phyloP scores from a whole-genome alignment of 35 echinoderm and acorn worm genomes.

The Apostichopus japonicus region DNA sequence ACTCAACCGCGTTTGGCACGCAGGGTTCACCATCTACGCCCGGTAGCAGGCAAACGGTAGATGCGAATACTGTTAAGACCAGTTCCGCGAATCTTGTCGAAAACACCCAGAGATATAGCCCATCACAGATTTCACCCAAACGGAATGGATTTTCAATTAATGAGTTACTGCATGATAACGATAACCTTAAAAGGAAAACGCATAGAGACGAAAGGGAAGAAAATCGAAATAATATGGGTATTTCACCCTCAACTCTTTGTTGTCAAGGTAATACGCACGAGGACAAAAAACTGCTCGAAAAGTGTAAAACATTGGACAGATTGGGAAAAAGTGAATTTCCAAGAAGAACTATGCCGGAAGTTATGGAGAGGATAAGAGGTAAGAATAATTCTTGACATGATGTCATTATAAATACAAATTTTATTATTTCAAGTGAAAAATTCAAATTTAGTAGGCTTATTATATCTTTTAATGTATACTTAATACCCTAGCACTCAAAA shows the following conservation, averaged over 20 bases:
- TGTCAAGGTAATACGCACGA: background rate
- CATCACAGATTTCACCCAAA: background rate
- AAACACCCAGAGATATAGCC: background rate
- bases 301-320: conserved; percentile 31
- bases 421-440: no score
- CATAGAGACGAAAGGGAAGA: background rate
- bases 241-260: background rate
- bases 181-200: background rate
- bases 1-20: background rate
- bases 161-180: conserved; percentile 15
- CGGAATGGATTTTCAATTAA: conserved; percentile 32
- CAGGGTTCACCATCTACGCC: background rate
- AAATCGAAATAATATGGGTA: background rate
- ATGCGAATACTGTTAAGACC: background rate
- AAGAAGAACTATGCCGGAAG: background rate
- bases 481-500: no score
- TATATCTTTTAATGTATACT: no score
- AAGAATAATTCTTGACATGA: background rate
- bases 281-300: conserved; percentile 24
- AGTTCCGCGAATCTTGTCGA: background rate
- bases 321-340: background rate
- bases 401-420: no score
- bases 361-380: conserved; percentile 33
- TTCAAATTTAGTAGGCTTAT: no score
- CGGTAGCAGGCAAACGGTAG: background rate